These are phyloP conservation scores for Uromys caudimaculatus DNA, from an alignment of 2,797 vertebrate genomes.

Conservation along the genomic window DNA sequence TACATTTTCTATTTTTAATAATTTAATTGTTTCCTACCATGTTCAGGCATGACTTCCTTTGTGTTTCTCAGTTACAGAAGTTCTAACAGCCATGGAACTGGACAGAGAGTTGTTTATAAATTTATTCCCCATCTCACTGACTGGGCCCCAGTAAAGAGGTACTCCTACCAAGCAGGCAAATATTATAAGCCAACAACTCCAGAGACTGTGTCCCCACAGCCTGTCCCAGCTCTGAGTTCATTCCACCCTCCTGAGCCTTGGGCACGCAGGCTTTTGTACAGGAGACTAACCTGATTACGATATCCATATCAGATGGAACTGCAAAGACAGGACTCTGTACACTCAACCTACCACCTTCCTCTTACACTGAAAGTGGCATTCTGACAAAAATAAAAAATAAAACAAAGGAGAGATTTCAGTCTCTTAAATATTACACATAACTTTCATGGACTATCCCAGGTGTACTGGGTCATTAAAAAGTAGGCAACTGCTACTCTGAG, in stretches of 20 bases:
- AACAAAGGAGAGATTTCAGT: not conserved
- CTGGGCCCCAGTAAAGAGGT: not conserved
- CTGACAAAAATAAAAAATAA: not conserved
- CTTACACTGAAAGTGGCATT: not conserved
- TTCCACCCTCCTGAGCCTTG: too few species aligned
- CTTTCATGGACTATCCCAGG: not conserved
- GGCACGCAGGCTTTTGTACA: accelerated
- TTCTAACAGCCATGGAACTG: not conserved
- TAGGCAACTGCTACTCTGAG: not conserved
- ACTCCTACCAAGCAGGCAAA: not conserved
- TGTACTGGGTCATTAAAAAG: not conserved
- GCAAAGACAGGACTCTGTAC: not conserved
- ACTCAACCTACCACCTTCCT: not conserved
- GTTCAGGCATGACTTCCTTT: constrained; percentile 1
- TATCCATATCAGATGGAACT: not conserved
- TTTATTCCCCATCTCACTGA: not conserved
- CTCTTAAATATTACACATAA: not conserved
- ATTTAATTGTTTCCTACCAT: not conserved
- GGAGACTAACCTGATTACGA: not conserved
- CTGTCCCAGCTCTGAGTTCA: not conserved
- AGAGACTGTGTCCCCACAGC: not conserved
- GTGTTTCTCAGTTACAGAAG: constrained; percentile 36
- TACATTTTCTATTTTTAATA: not conserved
- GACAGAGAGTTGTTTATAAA: not conserved
- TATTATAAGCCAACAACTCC: not conserved